These are phyloP conservation scores for Cryptotis parvus DNA, from an alignment of 2,113 vertebrate species.

Conservation along the genomic window DNA sequence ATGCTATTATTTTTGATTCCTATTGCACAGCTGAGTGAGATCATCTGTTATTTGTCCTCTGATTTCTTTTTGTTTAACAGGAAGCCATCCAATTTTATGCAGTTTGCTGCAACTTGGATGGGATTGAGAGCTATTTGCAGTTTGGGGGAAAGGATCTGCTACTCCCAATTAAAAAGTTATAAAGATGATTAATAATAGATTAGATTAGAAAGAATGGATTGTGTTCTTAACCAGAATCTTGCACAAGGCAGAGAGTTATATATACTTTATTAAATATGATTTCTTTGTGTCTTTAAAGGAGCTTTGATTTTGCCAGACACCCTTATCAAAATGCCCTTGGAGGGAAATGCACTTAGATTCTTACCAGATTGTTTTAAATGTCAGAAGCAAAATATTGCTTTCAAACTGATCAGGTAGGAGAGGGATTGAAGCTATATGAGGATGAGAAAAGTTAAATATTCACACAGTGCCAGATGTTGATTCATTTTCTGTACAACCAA, in stretches of 20 bases:
- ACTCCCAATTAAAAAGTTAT: too few relatives aligned
- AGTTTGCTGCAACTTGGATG: too few relatives aligned
- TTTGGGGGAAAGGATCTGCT: not conserved
- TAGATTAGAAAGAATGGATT: too few relatives aligned
- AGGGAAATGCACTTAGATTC: not conserved
- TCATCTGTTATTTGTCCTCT: not conserved
- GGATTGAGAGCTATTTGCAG: not conserved
- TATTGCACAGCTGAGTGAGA: not conserved
- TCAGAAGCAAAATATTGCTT: not conserved
- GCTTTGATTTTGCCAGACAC: not conserved
- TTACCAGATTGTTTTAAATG: not conserved
- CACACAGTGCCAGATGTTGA: not conserved
- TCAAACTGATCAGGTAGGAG: not conserved
- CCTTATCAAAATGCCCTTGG: not conserved
- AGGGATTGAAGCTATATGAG: not conserved
- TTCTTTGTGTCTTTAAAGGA: constrained; percentile 22
- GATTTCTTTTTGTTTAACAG: not conserved
- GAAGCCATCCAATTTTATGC: not conserved
- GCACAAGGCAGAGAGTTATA: not conserved
- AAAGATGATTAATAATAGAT: too few relatives aligned
- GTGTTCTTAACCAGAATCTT: not conserved
- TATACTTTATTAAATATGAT: not conserved
- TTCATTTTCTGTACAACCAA: not conserved
- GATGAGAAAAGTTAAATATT: not conserved
- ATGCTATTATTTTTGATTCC: too few relatives aligned